Base-by-base conservation (phyloP, 2,888 invertebrate genomes). In the Oscheius sp. region DNA sequence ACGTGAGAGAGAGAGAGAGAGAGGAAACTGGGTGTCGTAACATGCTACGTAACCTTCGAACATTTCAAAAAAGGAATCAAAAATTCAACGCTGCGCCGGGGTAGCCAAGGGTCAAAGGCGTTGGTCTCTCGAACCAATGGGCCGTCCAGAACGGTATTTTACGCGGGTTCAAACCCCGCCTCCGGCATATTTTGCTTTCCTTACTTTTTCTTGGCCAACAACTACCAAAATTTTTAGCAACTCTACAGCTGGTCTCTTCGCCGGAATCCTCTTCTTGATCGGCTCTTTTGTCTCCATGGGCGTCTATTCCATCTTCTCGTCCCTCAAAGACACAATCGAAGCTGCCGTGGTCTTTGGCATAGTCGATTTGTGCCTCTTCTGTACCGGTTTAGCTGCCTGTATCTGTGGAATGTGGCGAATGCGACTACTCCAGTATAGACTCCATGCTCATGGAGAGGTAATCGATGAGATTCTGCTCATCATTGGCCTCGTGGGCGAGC, bases 401-500 rank as follows among this genome's bases (percentile, higher is more conserved):
- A 53, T 85, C 9, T 47, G 84, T 51, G 87, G 86, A 50, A 66
- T 88, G 10, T 87, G 84, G 83, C 77, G 85, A 86, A 88, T 87
- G 87, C 75, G 87, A 4, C 71, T 75, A 5, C 79, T 88, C 7
- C 84, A 88, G 73, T 88, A 86, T 68, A 77, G 84, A 9, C 68
- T 82, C 10, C 84, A 83, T 35, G 78, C 85, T 3, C 86, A 85
- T 65, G 85, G 86, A 5, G 88, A 88, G 76, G 83, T 86, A 3
- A 79, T 88, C 48, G 88, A 88, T 65, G 88, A 88, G 57, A 86
- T 88, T 55, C 76, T 88, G 29, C 76, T 88, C 1, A 79, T 86
- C 57, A 83, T 88, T 55, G 88, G 88, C 0, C 65, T 88, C 5
- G 80, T 86, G 29, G 88, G 88, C 10, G 88, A 88, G 68, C 63